These are phyloP conservation scores for Tachystola acroxantha DNA, from an alignment of 2,888 invertebrate species.

Conservation along the genomic window DNA sequence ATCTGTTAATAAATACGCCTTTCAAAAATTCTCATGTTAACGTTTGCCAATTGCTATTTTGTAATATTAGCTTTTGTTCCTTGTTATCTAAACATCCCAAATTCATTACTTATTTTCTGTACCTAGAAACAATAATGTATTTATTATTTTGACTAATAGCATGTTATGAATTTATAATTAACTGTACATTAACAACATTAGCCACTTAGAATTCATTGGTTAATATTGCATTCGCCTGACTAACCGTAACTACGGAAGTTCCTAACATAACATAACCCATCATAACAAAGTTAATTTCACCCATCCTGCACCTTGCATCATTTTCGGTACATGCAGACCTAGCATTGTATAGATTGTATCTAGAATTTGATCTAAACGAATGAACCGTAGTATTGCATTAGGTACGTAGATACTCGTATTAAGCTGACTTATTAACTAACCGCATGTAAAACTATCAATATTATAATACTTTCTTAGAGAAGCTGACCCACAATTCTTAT, in stretches of 20 bases:
- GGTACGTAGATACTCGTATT: not conserved
- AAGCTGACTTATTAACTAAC: not conserved
- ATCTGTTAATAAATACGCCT: not conserved
- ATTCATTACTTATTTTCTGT: not conserved
- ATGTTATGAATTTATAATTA: not conserved
- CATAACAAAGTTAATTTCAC: no score
- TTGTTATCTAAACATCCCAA: not conserved
- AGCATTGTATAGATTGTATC: no score
- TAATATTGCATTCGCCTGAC: no score
- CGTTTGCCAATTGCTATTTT: not conserved
- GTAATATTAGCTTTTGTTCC: not conserved
- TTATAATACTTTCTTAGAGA: conserved; percentile 18
- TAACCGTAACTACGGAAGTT: no score
- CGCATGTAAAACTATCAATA: not conserved
- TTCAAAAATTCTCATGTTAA: not conserved
- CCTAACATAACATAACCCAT: no score
- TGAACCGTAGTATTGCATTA: not conserved
- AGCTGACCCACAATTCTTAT: conserved; percentile 54
- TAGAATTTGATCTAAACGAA: no score
- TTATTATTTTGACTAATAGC: not conserved
- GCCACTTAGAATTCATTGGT: no score
- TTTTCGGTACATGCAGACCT: no score
- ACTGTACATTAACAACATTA: no score
- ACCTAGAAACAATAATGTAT: no score
- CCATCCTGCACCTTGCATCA: no score